Evolutionary conservation across 1,140 invertebrate genomes (phyloP), one percentile per base, ranked within the genome.

Genomic region (Bacillus rossius): DNA sequence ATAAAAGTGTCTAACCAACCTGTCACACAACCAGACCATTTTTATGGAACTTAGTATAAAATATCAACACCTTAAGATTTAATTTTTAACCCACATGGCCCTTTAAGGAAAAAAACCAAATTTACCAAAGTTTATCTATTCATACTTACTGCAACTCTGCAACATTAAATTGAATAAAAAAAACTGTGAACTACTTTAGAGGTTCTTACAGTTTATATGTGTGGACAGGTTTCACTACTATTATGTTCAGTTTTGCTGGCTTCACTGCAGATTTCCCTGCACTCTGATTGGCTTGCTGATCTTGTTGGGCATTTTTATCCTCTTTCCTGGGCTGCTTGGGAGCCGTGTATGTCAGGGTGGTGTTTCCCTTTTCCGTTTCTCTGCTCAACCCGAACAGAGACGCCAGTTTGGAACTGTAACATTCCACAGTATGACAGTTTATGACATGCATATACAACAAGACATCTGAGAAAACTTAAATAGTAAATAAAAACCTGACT

Each of bases 161-260:
- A n/a, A n/a, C n/a, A n/a, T n/a, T n/a, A n/a, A n/a, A n/a, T n/a
- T n/a, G n/a, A n/a, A n/a, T n/a, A n/a, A n/a, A n/a, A n/a, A n/a
- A n/a, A n/a, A n/a, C n/a, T n/a, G n/a, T n/a, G n/a, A n/a, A n/a
- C n/a, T n/a, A n/a, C n/a, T n/a, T 14, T 17, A 25, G 16, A 52
- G 16, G 20, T 20, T 26, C 57, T 64, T 61, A 65, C 64, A 65
- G 43, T 59, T 62, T 64, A 38, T 63, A 65, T 42, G 57, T 50
- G 3, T 61, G 55, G 13, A 65, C 64, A 16, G 61, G 59, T 43
- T 65, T 61, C 1, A 48, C 60, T 34, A 43, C 13, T 5, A 65
- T 47, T 37, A 65, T 59, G n/a, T 23, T 42, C 20, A 56, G 14
- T 53, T 58, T 59, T 14, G 14, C 13, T 50, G 49, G 1, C 10